phyloP scores from a whole-genome alignment of 1,140 invertebrate genomes.

The Brachystomella parvula region DNA sequence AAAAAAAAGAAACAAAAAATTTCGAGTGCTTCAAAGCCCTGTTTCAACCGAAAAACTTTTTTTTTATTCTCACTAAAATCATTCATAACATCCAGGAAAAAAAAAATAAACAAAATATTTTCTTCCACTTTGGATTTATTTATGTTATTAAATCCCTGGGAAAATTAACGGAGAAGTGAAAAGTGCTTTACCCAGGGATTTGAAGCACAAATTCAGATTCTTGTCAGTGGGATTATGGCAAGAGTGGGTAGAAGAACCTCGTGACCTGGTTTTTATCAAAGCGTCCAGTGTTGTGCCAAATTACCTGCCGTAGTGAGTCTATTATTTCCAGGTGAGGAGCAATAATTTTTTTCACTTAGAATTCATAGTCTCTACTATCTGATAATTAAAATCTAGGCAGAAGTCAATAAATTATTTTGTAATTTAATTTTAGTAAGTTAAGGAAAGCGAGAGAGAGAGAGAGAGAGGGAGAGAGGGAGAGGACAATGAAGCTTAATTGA shows the following conservation, averaged over 20 bases:
- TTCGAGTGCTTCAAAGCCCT: not conserved
- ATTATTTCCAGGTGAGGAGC: constrained; percentile 1
- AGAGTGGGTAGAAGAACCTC: too few species aligned
- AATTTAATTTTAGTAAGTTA: too few species aligned
- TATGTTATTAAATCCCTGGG: not conserved
- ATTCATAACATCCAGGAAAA: not conserved
- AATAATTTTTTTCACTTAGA: too few species aligned
- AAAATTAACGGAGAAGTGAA: not conserved
- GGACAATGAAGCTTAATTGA: too few species aligned
- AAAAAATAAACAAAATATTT: not conserved
- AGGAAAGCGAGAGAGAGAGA: too few species aligned
- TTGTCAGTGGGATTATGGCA: not conserved
- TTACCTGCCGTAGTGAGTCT: not conserved
- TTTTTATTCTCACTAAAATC: not conserved
- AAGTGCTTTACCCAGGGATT: not conserved
- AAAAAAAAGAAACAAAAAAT: too few species aligned
- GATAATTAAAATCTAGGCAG: too few species aligned
- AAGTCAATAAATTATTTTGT: too few species aligned
- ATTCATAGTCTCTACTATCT: too few species aligned
- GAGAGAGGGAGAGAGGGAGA: too few species aligned
- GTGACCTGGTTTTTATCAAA: too few species aligned
- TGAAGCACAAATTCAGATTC: too few species aligned
- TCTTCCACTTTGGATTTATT: not conserved
- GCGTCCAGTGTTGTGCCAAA: not conserved
- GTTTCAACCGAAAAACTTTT: not conserved